Evolutionary conservation across 2,888 invertebrate species (phyloP).

Genomic region (Tiliacea aurago): DNA sequence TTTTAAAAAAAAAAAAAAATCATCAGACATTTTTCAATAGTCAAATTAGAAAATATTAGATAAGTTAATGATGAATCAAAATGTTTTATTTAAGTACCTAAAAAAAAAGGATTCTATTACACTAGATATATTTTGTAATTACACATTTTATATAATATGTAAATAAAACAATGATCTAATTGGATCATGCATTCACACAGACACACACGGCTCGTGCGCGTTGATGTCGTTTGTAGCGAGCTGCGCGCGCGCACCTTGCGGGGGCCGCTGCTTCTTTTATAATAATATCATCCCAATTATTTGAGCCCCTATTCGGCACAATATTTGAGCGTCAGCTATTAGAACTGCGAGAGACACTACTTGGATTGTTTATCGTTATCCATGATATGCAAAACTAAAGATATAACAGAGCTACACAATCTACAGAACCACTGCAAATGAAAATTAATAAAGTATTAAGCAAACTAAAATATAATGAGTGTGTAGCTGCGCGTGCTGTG

Average conservation of each 20-base stretch:
- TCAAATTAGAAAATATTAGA: neutral
- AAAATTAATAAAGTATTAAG: neutral
- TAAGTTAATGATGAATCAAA: neutral
- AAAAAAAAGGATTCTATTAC: neutral
- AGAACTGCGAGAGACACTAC: neutral
- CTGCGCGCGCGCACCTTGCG: conserved; percentile 34
- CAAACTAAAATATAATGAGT: neutral
- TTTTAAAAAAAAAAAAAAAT: too few species aligned
- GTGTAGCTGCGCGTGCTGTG: neutral
- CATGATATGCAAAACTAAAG: too few species aligned
- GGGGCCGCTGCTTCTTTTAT: too few species aligned
- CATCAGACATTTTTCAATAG: too few species aligned
- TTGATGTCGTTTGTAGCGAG: conserved; percentile 65
- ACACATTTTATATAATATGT: neutral
- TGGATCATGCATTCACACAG: neutral
- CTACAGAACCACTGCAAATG: neutral
- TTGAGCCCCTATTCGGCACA: too few species aligned
- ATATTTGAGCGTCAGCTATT: neutral
- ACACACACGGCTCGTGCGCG: conserved; percentile 47
- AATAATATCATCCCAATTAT: neutral
- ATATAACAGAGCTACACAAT: neutral
- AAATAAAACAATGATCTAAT: neutral
- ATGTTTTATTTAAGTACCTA: neutral
- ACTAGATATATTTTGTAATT: neutral
- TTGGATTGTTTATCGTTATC: neutral